Evolutionary conservation across 2,888 invertebrate genomes (phyloP).

Genomic region (Belgica antarctica): DNA sequence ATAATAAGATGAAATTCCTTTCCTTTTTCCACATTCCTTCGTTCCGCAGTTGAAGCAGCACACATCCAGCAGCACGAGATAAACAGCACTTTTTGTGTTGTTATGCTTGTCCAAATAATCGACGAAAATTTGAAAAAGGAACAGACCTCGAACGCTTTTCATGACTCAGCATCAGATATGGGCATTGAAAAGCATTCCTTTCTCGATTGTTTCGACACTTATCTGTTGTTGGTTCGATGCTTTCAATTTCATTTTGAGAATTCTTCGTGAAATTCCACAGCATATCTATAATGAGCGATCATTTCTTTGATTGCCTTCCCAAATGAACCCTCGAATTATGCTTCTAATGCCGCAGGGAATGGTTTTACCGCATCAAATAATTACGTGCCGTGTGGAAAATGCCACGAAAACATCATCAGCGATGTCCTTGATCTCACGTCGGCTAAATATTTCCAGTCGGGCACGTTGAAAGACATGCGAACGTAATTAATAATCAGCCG

Average conservation of each 20-base stretch:
- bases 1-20: constrained; percentile 38
- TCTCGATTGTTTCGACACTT: constrained; percentile 31
- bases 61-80: constrained; percentile 39
- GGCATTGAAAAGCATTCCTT: constrained; percentile 43
- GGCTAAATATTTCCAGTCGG: neutral
- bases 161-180: constrained; percentile 35
- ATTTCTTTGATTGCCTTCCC: neutral
- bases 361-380: neutral
- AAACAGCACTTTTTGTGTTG: constrained; percentile 36
- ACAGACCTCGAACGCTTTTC: constrained; percentile 20
- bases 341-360: neutral
- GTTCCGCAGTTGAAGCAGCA: neutral
- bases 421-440: constrained; percentile 41
- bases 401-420: neutral
- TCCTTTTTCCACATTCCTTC: constrained; percentile 40
- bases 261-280: constrained; percentile 40
- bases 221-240: constrained; percentile 12
- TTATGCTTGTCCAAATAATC: constrained; percentile 34
- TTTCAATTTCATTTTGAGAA: constrained; percentile 1
- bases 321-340: too few species aligned
- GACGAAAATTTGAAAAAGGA: constrained; percentile 28
- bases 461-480: neutral
- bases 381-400: neutral
- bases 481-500: constrained; percentile 20
- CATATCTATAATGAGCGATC: constrained; percentile 26